Evolutionary conservation across 1,140 invertebrate species (phyloP).

Genomic region (Phortica variegata): DNA sequence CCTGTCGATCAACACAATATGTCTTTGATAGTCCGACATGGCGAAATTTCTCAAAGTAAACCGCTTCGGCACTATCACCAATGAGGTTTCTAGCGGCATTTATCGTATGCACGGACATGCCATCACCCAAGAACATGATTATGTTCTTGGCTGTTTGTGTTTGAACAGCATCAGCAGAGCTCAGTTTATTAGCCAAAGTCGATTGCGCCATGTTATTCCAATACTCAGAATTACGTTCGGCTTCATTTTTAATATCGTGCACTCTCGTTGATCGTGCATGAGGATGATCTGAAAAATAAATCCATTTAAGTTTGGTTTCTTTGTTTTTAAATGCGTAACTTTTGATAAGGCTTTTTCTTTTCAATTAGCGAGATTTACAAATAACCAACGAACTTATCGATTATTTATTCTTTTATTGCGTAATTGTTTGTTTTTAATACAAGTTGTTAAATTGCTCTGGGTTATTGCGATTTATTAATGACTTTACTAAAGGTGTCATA

Average conservation of each 20-base stretch:
- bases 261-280: too few species aligned
- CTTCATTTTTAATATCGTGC: slow-evolving; percentile 13
- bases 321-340: too few species aligned
- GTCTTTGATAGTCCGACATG: slow-evolving; percentile 71
- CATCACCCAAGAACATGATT: too few species aligned
- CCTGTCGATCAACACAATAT: slow-evolving; percentile 71
- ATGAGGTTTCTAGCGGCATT: slow-evolving; percentile 66
- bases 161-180: slow-evolving; percentile 38
- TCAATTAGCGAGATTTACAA: too few species aligned
- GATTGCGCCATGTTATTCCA: slow-evolving; percentile 27
- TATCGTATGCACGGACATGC: slow-evolving; percentile 70
- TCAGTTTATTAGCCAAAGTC: slow-evolving; percentile 18
- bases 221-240: slow-evolving; percentile 18
- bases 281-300: slow-evolving; percentile 2
- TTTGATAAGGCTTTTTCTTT: too few species aligned
- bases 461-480: too few species aligned
- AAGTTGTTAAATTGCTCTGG: too few species aligned
- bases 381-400: too few species aligned
- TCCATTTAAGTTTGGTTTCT: too few species aligned
- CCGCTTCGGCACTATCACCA: slow-evolving; percentile 65
- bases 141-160: slow-evolving; percentile 64
- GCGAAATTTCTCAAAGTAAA: slow-evolving; percentile 73
- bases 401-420: too few species aligned
- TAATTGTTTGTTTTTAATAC: too few species aligned
- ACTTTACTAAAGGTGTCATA: too few species aligned